phyloP scores from a whole-genome alignment of 2,888 invertebrate genomes.

The Amiota mariae region DNA sequence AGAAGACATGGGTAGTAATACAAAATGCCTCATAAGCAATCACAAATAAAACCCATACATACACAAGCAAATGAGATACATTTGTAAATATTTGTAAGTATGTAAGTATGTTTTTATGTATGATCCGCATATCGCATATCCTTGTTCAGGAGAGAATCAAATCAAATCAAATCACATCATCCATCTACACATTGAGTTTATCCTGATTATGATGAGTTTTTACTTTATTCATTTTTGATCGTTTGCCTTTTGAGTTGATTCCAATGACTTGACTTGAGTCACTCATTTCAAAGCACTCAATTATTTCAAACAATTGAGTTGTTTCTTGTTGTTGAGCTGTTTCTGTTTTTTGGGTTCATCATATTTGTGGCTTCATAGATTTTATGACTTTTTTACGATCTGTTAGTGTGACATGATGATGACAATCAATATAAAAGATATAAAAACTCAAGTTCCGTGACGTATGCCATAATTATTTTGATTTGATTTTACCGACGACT shows the following conservation, averaged over 20 bases:
- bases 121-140: neutral
- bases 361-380: constrained; percentile 42
- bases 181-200: neutral
- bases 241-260: neutral
- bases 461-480: constrained; percentile 67
- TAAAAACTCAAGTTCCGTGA: constrained; percentile 65
- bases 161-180: neutral
- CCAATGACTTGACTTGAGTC: neutral
- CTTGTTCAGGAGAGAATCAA: neutral
- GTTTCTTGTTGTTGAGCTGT: constrained; percentile 34
- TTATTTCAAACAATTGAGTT: constrained; percentile 30
- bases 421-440: constrained; percentile 69
- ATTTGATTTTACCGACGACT: constrained; percentile 34
- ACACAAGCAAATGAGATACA: neutral
- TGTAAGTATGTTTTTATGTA: neutral
- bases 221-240: neutral
- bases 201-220: neutral
- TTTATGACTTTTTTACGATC: constrained; percentile 73
- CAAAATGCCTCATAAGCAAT: neutral
- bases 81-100: neutral
- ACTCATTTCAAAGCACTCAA: constrained; percentile 6
- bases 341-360: constrained; percentile 44
- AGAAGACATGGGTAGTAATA: neutral
- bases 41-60: neutral
- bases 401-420: constrained; percentile 69